phyloP scores from a whole-genome alignment of 1,140 invertebrate species.

The Hydropsyche tenuis region DNA sequence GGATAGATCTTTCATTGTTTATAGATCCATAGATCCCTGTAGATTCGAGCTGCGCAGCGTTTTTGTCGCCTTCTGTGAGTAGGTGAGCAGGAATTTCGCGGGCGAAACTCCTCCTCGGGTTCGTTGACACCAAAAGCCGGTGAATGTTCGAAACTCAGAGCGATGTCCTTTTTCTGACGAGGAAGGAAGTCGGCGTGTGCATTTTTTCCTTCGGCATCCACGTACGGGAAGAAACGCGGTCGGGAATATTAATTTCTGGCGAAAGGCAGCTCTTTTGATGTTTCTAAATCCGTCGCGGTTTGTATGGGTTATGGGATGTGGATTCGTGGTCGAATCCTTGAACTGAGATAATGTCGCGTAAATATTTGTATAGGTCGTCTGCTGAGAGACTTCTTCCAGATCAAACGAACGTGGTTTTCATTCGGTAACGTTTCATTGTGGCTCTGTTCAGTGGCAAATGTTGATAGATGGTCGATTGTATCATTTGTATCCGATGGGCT shows the following conservation, averaged over 20 bases:
- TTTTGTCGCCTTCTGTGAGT: slow-evolving; percentile 1
- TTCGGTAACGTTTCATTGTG: no score
- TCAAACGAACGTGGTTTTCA: neutral
- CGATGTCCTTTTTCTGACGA: neutral
- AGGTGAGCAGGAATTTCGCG: slow-evolving; percentile 19
- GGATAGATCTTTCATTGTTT: no score
- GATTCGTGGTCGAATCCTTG: neutral
- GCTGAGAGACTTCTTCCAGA: neutral
- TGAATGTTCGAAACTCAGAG: slow-evolving; percentile 5
- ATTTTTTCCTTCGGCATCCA: neutral
- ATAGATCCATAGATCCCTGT: no score
- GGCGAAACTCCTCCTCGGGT: neutral
- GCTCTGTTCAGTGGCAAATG: no score
- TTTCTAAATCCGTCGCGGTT: neutral
- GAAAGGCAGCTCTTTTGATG: neutral
- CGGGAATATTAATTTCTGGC: neutral
- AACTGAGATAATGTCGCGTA: neutral
- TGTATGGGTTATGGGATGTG: neutral
- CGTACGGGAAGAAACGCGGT: neutral
- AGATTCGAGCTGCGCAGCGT: no score
- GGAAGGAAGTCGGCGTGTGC: slow-evolving; percentile 14
- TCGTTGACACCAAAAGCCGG: neutral
- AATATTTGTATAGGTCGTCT: neutral
- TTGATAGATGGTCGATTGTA: no score
- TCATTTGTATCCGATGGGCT: no score